Evolutionary conservation across 1,140 invertebrate species (phyloP).

Genomic region (Heliconius eleuchia): DNA sequence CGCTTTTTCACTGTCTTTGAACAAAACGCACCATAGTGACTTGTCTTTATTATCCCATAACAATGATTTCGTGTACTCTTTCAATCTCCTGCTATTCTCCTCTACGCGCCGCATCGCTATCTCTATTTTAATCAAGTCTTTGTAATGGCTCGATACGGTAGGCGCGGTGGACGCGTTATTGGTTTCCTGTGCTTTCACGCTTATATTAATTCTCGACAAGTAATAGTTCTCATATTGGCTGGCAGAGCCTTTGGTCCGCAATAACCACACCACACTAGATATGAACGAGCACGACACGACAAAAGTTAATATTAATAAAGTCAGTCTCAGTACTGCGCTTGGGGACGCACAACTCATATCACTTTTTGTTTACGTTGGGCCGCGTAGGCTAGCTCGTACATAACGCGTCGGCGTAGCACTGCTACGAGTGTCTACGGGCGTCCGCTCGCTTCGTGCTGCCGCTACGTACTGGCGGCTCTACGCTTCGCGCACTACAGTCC

Average conservation of each 20-base stretch:
- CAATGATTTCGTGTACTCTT: conserved; percentile 78
- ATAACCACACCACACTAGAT: conserved; percentile 74
- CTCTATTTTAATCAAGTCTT: conserved; percentile 81
- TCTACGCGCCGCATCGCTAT: conserved; percentile 79
- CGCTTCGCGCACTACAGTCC: conserved; percentile 63
- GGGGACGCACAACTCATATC: conserved; percentile 78
- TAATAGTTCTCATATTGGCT: conserved; percentile 79
- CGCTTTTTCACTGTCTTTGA: conserved; percentile 74
- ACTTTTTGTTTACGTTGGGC: conserved; percentile 76
- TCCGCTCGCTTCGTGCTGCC: conserved; percentile 54
- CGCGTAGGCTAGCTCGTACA: conserved; percentile 64
- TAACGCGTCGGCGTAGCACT: conserved; percentile 65
- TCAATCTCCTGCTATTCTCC: conserved; percentile 78
- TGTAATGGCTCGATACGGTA: conserved; percentile 73
- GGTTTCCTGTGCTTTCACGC: conserved; percentile 54
- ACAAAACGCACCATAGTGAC: conserved; percentile 80
- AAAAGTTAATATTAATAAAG: conserved; percentile 72
- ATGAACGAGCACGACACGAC: conserved; percentile 71
- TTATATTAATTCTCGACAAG: conserved; percentile 80
- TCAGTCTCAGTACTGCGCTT: conserved; percentile 67
- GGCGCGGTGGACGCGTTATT: conserved; percentile 60
- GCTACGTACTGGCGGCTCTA: conserved; percentile 62
- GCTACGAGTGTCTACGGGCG: conserved; percentile 61
- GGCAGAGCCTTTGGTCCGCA: conserved; percentile 59
- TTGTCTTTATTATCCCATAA: conserved; percentile 81